Conservation (phyloP, 1,140 invertebrate genomes). For the Papilio aristodemus region DNA sequence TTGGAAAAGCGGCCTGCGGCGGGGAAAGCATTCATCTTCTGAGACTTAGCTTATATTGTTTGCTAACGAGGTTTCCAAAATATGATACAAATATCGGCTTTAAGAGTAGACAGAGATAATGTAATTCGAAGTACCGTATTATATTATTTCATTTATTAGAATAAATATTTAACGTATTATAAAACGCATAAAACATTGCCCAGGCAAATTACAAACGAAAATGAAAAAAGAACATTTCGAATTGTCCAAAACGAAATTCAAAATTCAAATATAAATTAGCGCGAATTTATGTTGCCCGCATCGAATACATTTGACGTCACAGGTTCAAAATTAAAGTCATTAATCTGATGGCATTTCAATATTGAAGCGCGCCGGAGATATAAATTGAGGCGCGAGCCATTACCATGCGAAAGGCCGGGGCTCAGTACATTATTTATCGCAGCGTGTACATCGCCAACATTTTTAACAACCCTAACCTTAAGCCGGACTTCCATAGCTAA, state of each 20-base stretch:
- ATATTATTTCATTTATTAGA: too few relatives aligned
- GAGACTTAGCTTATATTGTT: too few relatives aligned
- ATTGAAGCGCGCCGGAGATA: slow-evolving; percentile 45
- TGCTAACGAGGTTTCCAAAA: too few relatives aligned
- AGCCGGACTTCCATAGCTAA: not conserved
- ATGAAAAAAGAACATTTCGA: too few relatives aligned
- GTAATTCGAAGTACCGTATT: not conserved
- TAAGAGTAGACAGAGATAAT: too few relatives aligned
- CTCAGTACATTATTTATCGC: slow-evolving; percentile 54
- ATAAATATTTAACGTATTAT: too few relatives aligned
- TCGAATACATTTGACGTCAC: slow-evolving; percentile 22
- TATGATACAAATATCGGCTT: too few relatives aligned
- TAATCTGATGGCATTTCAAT: slow-evolving; percentile 57
- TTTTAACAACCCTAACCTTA: slow-evolving; percentile 34
- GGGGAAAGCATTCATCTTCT: not conserved
- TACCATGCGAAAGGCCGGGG: slow-evolving; percentile 40
- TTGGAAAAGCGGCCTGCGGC: not conserved
- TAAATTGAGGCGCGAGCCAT: slow-evolving; percentile 56
- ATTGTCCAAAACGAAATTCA: not conserved
- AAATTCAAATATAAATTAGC: slow-evolving; percentile 4
- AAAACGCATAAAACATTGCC: too few relatives aligned
- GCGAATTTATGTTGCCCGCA: slow-evolving; percentile 26
- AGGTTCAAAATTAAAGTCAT: slow-evolving; percentile 52
- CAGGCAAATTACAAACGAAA: too few relatives aligned
- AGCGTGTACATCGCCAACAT: slow-evolving; percentile 38